Conservation (phyloP, 2,797 vertebrate genomes). For the Setipinna tenuifilis region DNA sequence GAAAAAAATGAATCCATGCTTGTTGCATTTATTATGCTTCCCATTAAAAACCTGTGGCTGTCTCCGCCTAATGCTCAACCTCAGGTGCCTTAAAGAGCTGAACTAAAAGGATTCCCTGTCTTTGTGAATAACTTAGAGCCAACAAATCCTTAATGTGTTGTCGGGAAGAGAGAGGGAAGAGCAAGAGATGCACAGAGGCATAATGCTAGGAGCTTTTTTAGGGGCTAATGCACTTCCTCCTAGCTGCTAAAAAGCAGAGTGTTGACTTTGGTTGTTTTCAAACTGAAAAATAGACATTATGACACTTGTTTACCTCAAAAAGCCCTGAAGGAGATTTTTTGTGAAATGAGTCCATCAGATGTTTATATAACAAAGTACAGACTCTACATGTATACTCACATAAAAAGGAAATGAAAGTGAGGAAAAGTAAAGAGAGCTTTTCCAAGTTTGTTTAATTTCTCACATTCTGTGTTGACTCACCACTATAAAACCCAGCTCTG, state of each 20-base stretch:
- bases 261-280: neutral
- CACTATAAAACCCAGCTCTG: neutral
- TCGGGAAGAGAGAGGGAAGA: constrained; percentile 10
- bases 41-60: constrained; percentile 71
- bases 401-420: neutral
- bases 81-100: constrained; percentile 66
- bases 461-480: neutral
- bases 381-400: neutral
- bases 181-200: neutral
- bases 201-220: constrained; percentile 45
- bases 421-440: neutral
- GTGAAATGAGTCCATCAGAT: neutral
- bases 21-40: constrained; percentile 72
- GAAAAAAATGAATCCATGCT: neutral
- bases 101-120: constrained; percentile 68
- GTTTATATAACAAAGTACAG: neutral
- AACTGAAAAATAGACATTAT: constrained; percentile 2
- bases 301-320: neutral
- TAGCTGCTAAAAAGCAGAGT: constrained; percentile 26
- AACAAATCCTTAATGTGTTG: constrained; percentile 53
- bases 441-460: neutral
- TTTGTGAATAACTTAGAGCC: constrained; percentile 61
- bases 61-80: constrained; percentile 73
- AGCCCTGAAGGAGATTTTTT: neutral
- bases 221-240: constrained; percentile 44